These are phyloP conservation scores for Pogonocichla stellata DNA, from an alignment of 2,113 vertebrate genomes.

Conservation along the genomic window DNA sequence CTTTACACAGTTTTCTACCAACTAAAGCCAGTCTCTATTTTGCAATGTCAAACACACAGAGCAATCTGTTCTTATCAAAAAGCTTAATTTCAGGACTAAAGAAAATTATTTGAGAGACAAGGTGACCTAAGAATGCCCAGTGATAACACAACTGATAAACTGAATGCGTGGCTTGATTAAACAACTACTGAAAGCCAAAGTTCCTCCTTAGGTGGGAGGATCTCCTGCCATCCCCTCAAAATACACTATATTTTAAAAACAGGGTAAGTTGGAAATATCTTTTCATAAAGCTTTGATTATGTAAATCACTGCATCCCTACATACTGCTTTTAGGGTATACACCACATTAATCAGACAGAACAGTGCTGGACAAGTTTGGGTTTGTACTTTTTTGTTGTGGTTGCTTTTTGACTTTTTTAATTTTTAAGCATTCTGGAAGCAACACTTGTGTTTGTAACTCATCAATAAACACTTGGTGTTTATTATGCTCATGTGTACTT, in stretches of 20 bases:
- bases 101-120: neutral
- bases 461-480: too few species aligned
- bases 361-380: neutral
- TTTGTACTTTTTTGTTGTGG: neutral
- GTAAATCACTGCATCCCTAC: neutral
- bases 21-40: neutral
- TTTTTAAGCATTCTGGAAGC: neutral
- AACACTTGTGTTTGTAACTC: neutral
- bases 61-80: neutral
- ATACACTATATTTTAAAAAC: neutral
- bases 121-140: neutral
- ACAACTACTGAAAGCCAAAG: neutral
- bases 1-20: neutral
- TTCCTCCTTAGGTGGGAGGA: neutral
- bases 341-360: neutral
- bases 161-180: neutral
- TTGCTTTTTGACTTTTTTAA: neutral
- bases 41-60: neutral
- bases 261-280: neutral
- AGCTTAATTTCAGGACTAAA: neutral
- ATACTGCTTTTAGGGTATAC: neutral
- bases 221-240: neutral
- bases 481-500: neutral
- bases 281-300: neutral
- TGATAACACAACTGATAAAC: neutral